Base-by-base conservation (phyloP, 1,140 invertebrate species). In the Caerostris extrusa region DNA sequence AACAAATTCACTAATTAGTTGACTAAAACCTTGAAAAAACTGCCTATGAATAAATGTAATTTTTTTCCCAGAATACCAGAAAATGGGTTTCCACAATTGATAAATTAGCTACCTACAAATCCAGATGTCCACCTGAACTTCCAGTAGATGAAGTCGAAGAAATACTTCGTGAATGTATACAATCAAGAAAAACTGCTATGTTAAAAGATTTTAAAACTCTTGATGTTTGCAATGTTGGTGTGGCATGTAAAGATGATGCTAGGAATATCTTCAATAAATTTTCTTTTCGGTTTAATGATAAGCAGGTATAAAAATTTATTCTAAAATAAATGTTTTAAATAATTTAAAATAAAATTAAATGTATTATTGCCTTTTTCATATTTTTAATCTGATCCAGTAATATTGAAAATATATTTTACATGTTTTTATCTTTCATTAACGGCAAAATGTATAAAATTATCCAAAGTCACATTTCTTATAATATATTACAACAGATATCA, bases 201-300 rank as follows among this genome's bases (percentile, higher is more conserved):
- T 55, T 94, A 12, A 90, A 86, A 61, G 93, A 94, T 91, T 94
- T 94, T 17, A 71, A 85, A n/a, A 8, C 81, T 50, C 81, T 94
- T 7, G 93, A 94, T 71, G 53, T 86, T 10, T 94, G 88, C n/a
- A 90, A 91, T 86, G 93, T 94, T 61, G 93, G 93, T 10, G 81
- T 94, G 7, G 82, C 50, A n/a, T 90, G 88, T 56, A 94, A 94
- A 91, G 77, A 69, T 90, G 93, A 91, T 86, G 82, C 58, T n/a
- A 90, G 60, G 53, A 67, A 19, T 53, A 55, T 94, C 19, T 61
- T 94, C 3, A 86, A 85, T 55, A 94, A 94, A 17, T 90, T 81
- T 71, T 60, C 77, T 57, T 94, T 94, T 61, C 58, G 93, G 5
- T 71, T 94, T 50, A 94, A 53, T 77, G 87, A 94, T 56, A 90